phyloP scores from a whole-genome alignment of 2,797 vertebrate genomes.

The Poeciliopsis paucimaculata region DNA sequence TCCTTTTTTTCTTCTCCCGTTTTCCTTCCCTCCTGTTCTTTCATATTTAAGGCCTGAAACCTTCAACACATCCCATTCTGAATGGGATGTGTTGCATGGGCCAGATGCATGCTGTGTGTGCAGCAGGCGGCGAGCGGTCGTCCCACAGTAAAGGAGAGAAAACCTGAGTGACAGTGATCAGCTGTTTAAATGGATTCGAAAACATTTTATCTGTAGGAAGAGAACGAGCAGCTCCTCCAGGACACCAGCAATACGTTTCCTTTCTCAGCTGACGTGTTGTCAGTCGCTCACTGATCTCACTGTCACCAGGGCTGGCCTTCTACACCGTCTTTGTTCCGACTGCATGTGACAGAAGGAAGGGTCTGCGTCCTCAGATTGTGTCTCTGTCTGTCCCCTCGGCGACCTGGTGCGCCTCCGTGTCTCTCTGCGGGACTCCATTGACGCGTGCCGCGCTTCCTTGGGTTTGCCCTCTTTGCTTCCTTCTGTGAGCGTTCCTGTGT shows the following conservation, averaged over 20 bases:
- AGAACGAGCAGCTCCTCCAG: conserved; percentile 59
- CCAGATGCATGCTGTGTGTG: conserved; percentile 1
- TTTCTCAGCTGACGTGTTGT: conserved; percentile 67
- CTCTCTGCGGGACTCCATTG: conserved; percentile 7
- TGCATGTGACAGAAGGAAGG: conserved; percentile 76
- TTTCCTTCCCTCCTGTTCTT: neutral
- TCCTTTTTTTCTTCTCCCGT: neutral
- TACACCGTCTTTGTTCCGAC: conserved; percentile 67
- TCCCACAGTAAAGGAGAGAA: neutral
- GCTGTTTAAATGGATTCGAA: conserved; percentile 1
- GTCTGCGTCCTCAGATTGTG: conserved; percentile 75
- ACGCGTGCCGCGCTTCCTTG: conserved; percentile 57
- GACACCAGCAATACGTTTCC: conserved; percentile 71
- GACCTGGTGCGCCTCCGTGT: conserved; percentile 29
- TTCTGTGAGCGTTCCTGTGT: conserved; percentile 50
- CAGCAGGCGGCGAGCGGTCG: neutral
- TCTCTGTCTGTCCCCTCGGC: conserved; percentile 39
- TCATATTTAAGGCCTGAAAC: neutral
- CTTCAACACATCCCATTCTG: neutral
- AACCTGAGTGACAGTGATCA: conserved; percentile 1
- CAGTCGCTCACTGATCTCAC: conserved; percentile 72
- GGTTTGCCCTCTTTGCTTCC: conserved; percentile 42
- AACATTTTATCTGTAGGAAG: conserved; percentile 3
- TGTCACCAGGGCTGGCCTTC: conserved; percentile 63
- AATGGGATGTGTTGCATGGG: too few relatives aligned